Conservation (phyloP, 2,888 invertebrate genomes). For the Eupithecia vulgata region DNA sequence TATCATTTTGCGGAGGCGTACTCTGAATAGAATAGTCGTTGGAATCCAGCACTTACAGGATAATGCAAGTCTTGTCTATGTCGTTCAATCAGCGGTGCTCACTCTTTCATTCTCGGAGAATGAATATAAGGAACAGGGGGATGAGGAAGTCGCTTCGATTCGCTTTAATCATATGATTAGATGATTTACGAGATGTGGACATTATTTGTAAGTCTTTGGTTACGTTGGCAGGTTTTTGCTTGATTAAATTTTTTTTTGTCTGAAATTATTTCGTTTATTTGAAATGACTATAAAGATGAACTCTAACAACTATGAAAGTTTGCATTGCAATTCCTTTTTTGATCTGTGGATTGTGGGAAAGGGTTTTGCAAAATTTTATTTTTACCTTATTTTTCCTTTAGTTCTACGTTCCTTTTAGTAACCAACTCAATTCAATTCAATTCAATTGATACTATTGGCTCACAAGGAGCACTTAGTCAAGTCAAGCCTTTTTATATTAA, state of each 20-base stretch:
- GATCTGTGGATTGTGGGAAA: no score
- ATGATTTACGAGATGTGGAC: slow-evolving; percentile 40
- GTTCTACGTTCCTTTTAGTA: neutral
- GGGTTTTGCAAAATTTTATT: no score
- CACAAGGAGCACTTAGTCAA: no score
- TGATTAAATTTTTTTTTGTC: no score
- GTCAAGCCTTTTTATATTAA: no score
- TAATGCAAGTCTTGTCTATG: slow-evolving; percentile 68
- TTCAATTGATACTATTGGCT: no score
- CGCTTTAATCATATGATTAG: slow-evolving; percentile 45
- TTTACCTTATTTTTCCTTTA: no score
- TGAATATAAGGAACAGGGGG: slow-evolving; percentile 55
- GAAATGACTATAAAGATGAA: no score
- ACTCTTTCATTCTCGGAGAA: slow-evolving; percentile 58
- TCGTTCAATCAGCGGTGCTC: slow-evolving; percentile 60
- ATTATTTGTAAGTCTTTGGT: slow-evolving; percentile 7
- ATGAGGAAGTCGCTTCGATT: slow-evolving; percentile 49
- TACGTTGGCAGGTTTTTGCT: neutral
- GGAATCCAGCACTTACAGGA: slow-evolving; percentile 64
- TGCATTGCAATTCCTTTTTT: no score
- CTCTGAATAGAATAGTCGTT: slow-evolving; percentile 60
- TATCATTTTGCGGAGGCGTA: neutral
- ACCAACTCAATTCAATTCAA: no score
- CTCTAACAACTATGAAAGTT: no score
- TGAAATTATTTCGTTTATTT: no score